Evolutionary conservation across 2,888 invertebrate species (phyloP), one percentile per base, ranked within the genome.

Genomic region (Electrophaes corylata): DNA sequence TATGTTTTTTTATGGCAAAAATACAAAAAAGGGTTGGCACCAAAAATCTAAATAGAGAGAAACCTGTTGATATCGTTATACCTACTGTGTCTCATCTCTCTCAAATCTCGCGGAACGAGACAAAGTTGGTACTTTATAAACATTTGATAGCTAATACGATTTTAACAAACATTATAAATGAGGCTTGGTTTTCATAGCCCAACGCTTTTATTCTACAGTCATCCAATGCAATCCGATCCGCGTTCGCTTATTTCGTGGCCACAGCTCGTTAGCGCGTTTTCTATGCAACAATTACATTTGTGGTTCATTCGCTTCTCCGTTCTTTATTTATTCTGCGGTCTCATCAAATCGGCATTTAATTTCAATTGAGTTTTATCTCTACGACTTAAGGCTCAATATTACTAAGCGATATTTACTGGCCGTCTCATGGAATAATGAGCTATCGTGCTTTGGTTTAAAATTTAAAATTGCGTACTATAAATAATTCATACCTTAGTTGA

Each of bases 221-320:
- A 31, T 6, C 11, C 3, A 11, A 20, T 11, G 20, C 41, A 35
- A 23, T 35, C 29, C n/a, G 23, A 37, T 26, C 45, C 18, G 10
- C 2, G 11, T 18, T 40, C 54, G 51, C 59, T 37, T n/a, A 18
- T 35, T 41, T 10, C 31, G 46, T 51, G 46, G 60, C 65, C 60
- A 53, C 56, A 62, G 56, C 82, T 83, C 84, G 83, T 83, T 83
- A 83, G 79, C 72, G 71, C 67, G 77, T 76, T 78, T 77, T 58
- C 78, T 65, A 77, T 76, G 79, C 79, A 83, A 81, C 83, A 83
- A 83, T 83, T 83, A 83, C 79, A 53, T 49, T 33, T 51, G 60
- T 48, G 60, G 60, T 55, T 40, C 60, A 55, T 55, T 56, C 51
- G 50, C 40, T 53, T 40, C 45, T 57, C 20, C 33, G n/a, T 44